Percentiles rank a stretch among this genome's conserved stretches.
Conservation (phyloP, 2,888 invertebrate species). For the Harpalus rubripes region DNA sequence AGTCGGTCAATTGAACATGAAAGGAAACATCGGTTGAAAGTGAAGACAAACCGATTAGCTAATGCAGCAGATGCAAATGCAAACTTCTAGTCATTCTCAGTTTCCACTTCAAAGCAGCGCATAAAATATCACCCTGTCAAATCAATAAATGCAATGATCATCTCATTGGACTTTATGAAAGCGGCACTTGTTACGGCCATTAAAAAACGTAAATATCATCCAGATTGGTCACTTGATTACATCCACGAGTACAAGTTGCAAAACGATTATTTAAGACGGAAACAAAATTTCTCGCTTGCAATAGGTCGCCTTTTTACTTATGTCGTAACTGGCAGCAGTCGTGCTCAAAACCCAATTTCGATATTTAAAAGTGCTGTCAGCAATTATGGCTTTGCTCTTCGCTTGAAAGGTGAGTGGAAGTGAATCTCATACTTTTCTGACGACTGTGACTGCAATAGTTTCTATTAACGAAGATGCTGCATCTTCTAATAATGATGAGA, state of each 20-base stretch:
- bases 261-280: slow-evolving; percentile 61
- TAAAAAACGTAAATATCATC: slow-evolving; percentile 51
- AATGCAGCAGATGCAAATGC: slow-evolving; percentile 26
- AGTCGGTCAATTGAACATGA: slow-evolving; percentile 16
- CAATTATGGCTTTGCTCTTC: background rate
- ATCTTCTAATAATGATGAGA: background rate
- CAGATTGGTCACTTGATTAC: slow-evolving; percentile 50
- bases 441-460: background rate
- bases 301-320: slow-evolving; percentile 51
- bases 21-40: slow-evolving; percentile 29
- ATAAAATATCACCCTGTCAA: slow-evolving; percentile 51
- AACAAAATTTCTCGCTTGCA: slow-evolving; percentile 53
- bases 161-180: slow-evolving; percentile 40
- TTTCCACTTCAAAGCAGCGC: slow-evolving; percentile 16
- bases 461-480: background rate
- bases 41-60: slow-evolving; percentile 38
- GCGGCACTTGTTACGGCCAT: slow-evolving; percentile 44
- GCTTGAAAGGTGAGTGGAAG: slow-evolving; percentile 26
- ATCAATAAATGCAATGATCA: slow-evolving; percentile 41
- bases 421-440: slow-evolving; percentile 5
- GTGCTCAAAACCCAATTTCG: slow-evolving; percentile 61
- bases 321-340: slow-evolving; percentile 31
- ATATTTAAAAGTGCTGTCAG: slow-evolving; percentile 31
- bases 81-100: background rate
- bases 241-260: slow-evolving; percentile 50